Base-by-base conservation (phyloP, 37 sponge, comb jelly and placozoan species). In the Aphrocallistes beatrix region DNA sequence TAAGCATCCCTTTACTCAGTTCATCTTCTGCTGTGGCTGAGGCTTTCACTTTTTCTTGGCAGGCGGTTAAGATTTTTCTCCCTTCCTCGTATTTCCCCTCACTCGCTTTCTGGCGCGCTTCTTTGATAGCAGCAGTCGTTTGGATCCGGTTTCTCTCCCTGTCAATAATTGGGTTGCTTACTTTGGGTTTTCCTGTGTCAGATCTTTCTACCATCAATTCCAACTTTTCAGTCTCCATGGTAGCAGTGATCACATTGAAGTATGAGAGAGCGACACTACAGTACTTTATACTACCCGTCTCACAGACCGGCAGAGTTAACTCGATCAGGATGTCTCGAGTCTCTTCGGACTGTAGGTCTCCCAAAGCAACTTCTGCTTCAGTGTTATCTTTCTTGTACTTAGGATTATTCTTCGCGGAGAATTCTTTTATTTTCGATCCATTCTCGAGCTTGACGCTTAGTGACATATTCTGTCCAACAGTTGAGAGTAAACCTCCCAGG, bases 301-400 rank as follows among this genome's bases (percentile, higher is more conserved):
- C 49, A 23, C 88, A 39, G 23, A 88, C 88, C 0, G 93, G 91
- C 9, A 93, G 89, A 10, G 81, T 83, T 39, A 95, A n/a, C 81
- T 91, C 89, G 38, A 95, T 16, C 25, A 95, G 85, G 38, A 95
- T 88, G 38, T 95, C 95, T 39, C 93, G 85, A 45, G 85, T 88
- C 85, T 95, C 95, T 81, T 95, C 95, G 1, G 95, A 95, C 86
- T 95, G 95, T 23, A 95, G 39, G 82, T 95, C 95, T 36, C 95
- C 95, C 85, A 95, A 39, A 6, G 87, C 30, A 9, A 94, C 85
- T 37, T 88, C 89, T 90, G 92, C 85, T 36, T 83, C 50, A 36
- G 38, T 90, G 38, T 88, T 87, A 37, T 50, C 81, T 34, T 84
- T 83, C 32, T 60, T 86, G 89, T 89, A 90, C 30, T 89, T 89